These are phyloP conservation scores for Thermophis baileyi DNA, from an alignment of 2,113 vertebrate genomes.

Conservation along the genomic window DNA sequence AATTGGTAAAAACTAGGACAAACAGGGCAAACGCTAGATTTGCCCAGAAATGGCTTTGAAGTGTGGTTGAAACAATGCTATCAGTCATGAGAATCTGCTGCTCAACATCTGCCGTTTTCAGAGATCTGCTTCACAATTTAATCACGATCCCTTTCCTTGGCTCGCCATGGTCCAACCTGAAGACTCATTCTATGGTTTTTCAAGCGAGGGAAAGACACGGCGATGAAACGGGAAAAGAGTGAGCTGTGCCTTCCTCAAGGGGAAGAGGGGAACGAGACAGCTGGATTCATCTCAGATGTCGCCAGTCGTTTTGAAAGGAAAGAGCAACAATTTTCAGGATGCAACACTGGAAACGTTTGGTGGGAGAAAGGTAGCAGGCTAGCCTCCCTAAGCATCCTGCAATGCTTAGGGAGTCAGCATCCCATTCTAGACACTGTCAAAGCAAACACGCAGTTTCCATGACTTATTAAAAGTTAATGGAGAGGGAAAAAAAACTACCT, in stretches of 20 bases:
- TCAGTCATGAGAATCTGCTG: slow-evolving; percentile 44
- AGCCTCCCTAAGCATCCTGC: slow-evolving; percentile 42
- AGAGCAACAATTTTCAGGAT: neutral
- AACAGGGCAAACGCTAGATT: slow-evolving; percentile 37
- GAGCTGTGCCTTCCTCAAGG: neutral
- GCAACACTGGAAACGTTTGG: slow-evolving; percentile 33
- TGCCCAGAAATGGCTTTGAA: slow-evolving; percentile 28
- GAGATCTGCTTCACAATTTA: slow-evolving; percentile 54
- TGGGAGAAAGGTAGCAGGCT: neutral
- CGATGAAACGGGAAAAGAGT: slow-evolving; percentile 16
- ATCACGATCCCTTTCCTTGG: neutral
- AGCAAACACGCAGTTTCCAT: slow-evolving; percentile 54
- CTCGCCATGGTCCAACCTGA: neutral
- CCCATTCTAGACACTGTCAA: slow-evolving; percentile 57
- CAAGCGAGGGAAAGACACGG: neutral
- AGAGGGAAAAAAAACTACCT: slow-evolving; percentile 36
- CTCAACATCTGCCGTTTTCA: neutral
- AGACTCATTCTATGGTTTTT: neutral
- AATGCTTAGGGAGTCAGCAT: slow-evolving; percentile 59
- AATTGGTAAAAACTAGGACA: slow-evolving; percentile 29
- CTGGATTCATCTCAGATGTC: neutral
- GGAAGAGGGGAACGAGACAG: neutral
- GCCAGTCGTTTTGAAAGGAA: neutral
- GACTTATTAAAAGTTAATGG: slow-evolving; percentile 74
- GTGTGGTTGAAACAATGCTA: slow-evolving; percentile 30